Conservation (phyloP, 2,888 invertebrate genomes). For the Mamestra brassicae region DNA sequence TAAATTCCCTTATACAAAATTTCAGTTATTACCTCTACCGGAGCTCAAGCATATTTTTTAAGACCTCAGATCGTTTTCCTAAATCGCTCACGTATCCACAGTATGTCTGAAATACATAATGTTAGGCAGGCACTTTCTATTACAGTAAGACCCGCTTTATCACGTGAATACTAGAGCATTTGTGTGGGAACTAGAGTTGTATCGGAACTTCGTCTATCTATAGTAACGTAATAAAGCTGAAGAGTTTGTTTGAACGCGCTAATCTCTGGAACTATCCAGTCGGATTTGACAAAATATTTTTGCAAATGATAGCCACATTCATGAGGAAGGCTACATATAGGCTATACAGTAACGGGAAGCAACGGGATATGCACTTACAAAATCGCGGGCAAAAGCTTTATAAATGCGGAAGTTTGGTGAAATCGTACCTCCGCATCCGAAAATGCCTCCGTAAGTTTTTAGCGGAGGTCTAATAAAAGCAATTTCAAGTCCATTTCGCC, state of each 20-base stretch:
- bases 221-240: no score
- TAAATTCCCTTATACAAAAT: slow-evolving; percentile 8
- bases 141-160: slow-evolving; percentile 38
- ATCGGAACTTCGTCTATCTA: no score
- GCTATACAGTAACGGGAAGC: no score
- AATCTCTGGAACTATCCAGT: no score
- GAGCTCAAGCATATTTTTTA: slow-evolving; percentile 33
- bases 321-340: no score
- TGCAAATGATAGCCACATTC: no score
- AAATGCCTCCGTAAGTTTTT: not conserved
- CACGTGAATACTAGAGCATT: slow-evolving; percentile 47
- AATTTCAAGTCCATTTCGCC: not conserved
- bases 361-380: no score
- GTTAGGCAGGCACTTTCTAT: slow-evolving; percentile 49
- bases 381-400: no score
- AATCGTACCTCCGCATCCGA: not conserved
- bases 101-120: slow-evolving; percentile 60
- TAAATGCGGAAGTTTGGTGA: not conserved
- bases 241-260: no score
- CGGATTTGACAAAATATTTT: no score
- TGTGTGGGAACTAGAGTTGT: not conserved
- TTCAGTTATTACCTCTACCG: slow-evolving; percentile 7
- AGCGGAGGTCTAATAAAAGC: not conserved
- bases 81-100: slow-evolving; percentile 56
- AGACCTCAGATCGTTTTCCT: slow-evolving; percentile 33